Evolutionary conservation across 2,113 vertebrate species (phyloP), one percentile per base, ranked within the genome.

Genomic region (Ptilonorhynchus violaceus): DNA sequence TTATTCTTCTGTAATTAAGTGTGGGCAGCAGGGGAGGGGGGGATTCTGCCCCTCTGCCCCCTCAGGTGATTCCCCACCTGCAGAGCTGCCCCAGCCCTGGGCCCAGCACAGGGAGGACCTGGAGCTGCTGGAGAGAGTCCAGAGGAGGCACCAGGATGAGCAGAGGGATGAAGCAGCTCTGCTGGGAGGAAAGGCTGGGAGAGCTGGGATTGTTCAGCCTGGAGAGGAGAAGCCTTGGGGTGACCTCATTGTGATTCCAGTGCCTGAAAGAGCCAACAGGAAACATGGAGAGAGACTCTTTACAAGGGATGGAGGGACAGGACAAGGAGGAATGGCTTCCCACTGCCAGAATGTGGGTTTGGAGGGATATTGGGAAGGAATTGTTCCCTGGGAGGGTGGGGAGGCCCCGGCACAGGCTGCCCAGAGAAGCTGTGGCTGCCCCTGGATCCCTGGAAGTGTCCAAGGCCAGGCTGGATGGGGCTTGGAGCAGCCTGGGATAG

Each of bases 261-360:
- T 0, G 0, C 31, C 42, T 58, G 11, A 27, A 35, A 30, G 35
- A 2, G 6, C 7, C 0, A 0, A 5, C 18, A 27, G 0, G 49
- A 31, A n/a, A 2, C 0, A 25, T 13, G n/a, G 25, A 50, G 25
- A 56, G 20, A 15, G 13, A 56, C 0, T 3, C 0, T 17, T 8
- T 5, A 5, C 10, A 49, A 17, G 37, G 15, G 18, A 0, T 70
- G 56, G 66, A 42, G 25, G 0, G 17, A 0, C 7, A 35, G 9
- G 16, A 25, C 13, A 63, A 1, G 3, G 7, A 13, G 6, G 10
- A 70, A 80, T 64, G 35, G 11, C 16, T 72, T 63, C 49, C 5
- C 9, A 56, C 5, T 49, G 41, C 1, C 30, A 35, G 2, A 63
- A 8, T 2, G 47, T 0, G 1, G 15, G 30, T 2, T 3, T 20